These are phyloP conservation scores for Ciconia boyciana DNA, from an alignment of 2,113 vertebrate species.

Conservation along the genomic window DNA sequence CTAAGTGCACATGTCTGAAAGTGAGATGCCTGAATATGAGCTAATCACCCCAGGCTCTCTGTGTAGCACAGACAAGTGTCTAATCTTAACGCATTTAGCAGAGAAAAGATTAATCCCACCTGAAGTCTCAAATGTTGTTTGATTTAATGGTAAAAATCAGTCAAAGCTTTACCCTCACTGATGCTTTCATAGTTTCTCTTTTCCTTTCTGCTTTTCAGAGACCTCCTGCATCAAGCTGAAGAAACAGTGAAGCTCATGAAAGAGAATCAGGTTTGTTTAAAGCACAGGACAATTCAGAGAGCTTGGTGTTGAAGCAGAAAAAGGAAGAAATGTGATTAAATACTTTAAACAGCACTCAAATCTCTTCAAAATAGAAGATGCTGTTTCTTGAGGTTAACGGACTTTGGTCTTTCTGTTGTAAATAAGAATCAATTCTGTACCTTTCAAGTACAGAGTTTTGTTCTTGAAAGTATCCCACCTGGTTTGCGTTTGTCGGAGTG, in stretches of 20 bases:
- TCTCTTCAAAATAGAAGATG: not conserved
- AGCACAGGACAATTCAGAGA: not conserved
- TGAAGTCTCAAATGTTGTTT: not conserved
- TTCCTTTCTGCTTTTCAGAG: conserved; percentile 46
- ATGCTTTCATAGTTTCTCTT: not conserved
- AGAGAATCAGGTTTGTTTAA: conserved; percentile 64
- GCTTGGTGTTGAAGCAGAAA: not conserved
- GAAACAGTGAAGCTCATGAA: conserved; percentile 68
- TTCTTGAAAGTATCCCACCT: not conserved
- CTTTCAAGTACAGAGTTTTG: not conserved
- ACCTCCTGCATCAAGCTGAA: conserved; percentile 63
- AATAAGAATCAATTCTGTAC: not conserved
- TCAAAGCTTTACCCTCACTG: not conserved
- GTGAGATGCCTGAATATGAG: not conserved
- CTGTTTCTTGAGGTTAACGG: not conserved
- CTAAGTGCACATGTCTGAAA: not conserved
- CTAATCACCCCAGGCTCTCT: not conserved
- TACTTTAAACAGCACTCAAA: not conserved
- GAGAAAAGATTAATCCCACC: not conserved
- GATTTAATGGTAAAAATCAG: not conserved
- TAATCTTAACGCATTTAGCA: not conserved
- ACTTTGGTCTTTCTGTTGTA: not conserved
- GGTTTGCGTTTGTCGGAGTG: not conserved
- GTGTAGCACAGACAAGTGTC: not conserved
- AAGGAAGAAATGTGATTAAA: not conserved